Evolutionary conservation across 2,888 invertebrate genomes (phyloP).

Genomic region (Mythimna vitellina): DNA sequence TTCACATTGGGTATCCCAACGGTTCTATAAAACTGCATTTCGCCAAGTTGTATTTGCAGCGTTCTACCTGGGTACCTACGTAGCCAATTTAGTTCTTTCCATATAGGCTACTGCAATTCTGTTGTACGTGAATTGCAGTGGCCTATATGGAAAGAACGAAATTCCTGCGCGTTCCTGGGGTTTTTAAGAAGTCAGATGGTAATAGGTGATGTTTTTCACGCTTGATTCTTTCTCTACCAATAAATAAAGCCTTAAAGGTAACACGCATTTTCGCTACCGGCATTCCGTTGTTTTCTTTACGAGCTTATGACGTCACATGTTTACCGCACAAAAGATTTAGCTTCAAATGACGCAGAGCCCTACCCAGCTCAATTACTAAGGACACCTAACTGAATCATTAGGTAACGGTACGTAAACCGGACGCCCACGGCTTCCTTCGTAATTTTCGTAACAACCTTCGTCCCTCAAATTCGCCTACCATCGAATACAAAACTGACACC

Average conservation of each 20-base stretch:
- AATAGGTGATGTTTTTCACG: background rate
- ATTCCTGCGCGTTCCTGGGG: too few species aligned
- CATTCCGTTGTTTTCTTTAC: slow-evolving; percentile 12
- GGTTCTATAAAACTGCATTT: too few species aligned
- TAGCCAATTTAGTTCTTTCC: too few species aligned
- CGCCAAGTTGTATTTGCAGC: too few species aligned
- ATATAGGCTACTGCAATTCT: too few species aligned
- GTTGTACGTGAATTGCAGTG: too few species aligned
- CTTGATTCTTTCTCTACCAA: background rate
- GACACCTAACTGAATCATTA: slow-evolving; percentile 40
- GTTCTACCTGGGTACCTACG: too few species aligned
- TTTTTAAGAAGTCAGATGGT: too few species aligned
- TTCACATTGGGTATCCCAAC: too few species aligned
- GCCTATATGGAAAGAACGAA: too few species aligned
- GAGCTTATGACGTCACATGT: slow-evolving; percentile 48
- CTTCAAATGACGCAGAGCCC: slow-evolving; percentile 58
- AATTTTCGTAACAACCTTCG: background rate
- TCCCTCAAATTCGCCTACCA: slow-evolving; percentile 1
- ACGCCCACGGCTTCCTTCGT: background rate
- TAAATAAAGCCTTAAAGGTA: background rate
- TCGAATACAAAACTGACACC: background rate
- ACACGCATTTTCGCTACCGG: background rate
- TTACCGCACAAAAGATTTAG: slow-evolving; percentile 50
- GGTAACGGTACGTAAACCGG: slow-evolving; percentile 8
- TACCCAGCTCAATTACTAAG: slow-evolving; percentile 51